Evolutionary conservation across 2,113 vertebrate genomes (phyloP).

Genomic region (Crotalus viridis): DNA sequence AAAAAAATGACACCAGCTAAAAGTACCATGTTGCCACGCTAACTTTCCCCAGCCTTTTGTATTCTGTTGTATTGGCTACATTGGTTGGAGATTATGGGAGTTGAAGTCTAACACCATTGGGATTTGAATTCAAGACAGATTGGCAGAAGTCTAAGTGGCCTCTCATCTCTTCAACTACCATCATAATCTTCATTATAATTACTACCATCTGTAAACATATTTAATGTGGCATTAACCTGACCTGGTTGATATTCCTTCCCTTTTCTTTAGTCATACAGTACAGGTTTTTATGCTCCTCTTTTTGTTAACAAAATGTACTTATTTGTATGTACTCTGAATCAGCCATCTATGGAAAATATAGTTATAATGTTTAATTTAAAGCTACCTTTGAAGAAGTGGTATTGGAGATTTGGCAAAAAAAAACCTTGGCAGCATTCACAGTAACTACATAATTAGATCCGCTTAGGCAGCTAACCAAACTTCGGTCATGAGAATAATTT

Average conservation of each 20-base stretch:
- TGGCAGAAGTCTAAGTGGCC: constrained; percentile 36
- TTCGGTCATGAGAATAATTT: not conserved
- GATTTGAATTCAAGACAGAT: not conserved
- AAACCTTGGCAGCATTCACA: not conserved
- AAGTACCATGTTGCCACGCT: constrained; percentile 37
- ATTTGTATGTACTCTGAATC: not conserved
- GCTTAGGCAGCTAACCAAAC: not conserved
- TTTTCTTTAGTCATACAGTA: not conserved
- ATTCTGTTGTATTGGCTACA: not conserved
- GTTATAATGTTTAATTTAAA: not conserved
- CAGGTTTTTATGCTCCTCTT: not conserved
- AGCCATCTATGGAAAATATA: not conserved
- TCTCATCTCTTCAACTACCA: constrained; percentile 37
- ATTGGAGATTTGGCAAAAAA: not conserved
- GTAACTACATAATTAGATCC: not conserved
- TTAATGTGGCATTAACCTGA: too few relatives aligned
- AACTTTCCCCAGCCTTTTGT: not conserved
- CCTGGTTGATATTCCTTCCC: not conserved
- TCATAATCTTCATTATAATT: constrained; percentile 11
- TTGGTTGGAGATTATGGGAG: not conserved
- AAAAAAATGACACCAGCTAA: constrained; percentile 54
- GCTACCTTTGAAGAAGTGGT: not conserved
- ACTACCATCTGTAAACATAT: not conserved
- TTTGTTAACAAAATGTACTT: not conserved
- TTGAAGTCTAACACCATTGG: not conserved